Conservation (phyloP, 2,888 invertebrate genomes). For the Eupithecia dodoneata region DNA sequence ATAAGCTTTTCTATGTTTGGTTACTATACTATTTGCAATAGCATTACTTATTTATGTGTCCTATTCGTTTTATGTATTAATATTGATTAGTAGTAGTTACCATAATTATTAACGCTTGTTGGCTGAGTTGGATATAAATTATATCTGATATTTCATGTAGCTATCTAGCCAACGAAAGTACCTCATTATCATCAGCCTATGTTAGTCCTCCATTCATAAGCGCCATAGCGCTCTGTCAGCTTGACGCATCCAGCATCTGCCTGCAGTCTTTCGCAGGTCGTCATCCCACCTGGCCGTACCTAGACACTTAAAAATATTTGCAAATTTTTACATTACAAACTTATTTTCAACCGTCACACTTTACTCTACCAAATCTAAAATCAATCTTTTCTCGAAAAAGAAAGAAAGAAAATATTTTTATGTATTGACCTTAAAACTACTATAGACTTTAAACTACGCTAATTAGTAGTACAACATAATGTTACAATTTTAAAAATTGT, state of each 20-base stretch:
- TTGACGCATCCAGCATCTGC: no score
- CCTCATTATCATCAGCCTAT: no score
- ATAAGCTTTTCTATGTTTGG: neutral
- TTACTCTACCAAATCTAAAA: neutral
- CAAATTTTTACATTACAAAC: neutral
- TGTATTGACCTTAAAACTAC: no score
- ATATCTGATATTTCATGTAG: neutral
- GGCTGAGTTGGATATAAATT: neutral
- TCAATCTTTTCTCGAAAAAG: neutral
- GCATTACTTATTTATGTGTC: neutral
- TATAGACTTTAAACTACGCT: no score
- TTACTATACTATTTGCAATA: neutral
- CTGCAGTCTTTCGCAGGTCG: no score
- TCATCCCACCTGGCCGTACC: no score
- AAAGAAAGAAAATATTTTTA: no score
- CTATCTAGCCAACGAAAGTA: no score
- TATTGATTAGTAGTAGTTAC: neutral
- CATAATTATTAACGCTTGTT: neutral
- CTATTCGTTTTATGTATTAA: neutral
- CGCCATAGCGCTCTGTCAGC: no score
- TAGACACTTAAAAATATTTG: neutral
- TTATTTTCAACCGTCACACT: neutral
- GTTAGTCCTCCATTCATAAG: no score
- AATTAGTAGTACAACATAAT: no score
- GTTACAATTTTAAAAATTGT: neutral